Evolutionary conservation across 2,888 invertebrate genomes (phyloP).

Genomic region (Tetrapedia diversipes): DNA sequence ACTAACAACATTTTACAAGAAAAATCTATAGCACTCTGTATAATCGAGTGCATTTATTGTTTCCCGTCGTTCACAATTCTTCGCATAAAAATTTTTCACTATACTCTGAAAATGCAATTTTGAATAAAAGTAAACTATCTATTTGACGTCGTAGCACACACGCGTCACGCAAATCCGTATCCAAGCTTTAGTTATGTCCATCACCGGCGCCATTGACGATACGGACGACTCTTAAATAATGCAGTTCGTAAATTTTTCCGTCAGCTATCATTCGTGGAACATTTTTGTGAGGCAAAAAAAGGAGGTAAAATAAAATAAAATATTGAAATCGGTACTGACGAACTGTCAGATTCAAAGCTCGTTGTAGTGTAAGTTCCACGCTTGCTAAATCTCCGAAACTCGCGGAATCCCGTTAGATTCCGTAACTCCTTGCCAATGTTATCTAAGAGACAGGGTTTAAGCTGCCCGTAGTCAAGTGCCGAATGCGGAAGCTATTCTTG

Average conservation of each 20-base stretch:
- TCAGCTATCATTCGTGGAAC: slow-evolving; percentile 7
- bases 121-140: neutral
- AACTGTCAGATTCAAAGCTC: slow-evolving; percentile 44
- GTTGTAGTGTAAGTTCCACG: neutral
- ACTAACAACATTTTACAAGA: too few relatives aligned
- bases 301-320: slow-evolving; percentile 16
- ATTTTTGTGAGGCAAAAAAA: neutral
- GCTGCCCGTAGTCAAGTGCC: slow-evolving; percentile 28
- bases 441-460: slow-evolving; percentile 1
- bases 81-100: too few relatives aligned
- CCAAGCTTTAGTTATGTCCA: neutral
- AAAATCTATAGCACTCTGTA: too few relatives aligned
- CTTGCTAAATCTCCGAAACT: neutral
- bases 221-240: slow-evolving; percentile 1
- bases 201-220: slow-evolving; percentile 1
- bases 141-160: neutral
- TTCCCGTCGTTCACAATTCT: too few relatives aligned
- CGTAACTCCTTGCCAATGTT: neutral
- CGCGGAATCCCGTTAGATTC: neutral
- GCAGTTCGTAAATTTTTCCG: neutral
- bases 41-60: too few relatives aligned
- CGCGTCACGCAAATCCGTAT: neutral
- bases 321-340: slow-evolving; percentile 10
- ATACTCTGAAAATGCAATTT: too few relatives aligned
- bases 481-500: slow-evolving; percentile 61